Evolutionary conservation across 1,140 invertebrate genomes (phyloP).

Genomic region (Neuroterus valhalla): DNA sequence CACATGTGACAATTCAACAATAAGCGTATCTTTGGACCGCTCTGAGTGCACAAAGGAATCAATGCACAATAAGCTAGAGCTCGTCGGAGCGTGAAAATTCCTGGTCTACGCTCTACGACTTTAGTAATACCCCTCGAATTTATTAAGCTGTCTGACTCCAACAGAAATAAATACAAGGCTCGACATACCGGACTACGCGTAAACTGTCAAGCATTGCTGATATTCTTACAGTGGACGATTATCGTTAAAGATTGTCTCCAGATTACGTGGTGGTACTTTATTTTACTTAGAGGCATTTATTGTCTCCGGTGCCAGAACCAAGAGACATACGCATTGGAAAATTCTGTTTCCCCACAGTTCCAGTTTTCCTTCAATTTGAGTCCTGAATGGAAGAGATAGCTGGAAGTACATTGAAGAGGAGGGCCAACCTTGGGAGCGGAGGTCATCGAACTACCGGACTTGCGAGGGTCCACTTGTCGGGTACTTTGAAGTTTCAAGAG

Average conservation of each 20-base stretch:
- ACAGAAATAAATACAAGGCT: slow-evolving; percentile 5
- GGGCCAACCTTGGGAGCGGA: not conserved
- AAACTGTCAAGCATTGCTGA: slow-evolving; percentile 1
- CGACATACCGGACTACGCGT: slow-evolving; percentile 19
- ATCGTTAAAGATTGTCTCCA: slow-evolving; percentile 24
- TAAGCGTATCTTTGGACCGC: not conserved
- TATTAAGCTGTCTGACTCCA: slow-evolving; percentile 22
- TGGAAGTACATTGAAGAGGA: not conserved
- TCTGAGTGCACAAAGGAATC: not conserved
- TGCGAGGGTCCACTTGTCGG: slow-evolving; percentile 16
- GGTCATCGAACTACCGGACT: slow-evolving; percentile 26
- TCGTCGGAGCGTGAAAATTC: slow-evolving; percentile 29
- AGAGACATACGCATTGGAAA: not conserved
- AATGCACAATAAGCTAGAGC: slow-evolving; percentile 7
- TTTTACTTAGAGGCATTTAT: not conserved
- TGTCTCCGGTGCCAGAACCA: not conserved
- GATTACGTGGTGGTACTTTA: slow-evolving; percentile 10
- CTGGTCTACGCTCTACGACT: not conserved
- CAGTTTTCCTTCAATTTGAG: not conserved
- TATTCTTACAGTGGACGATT: slow-evolving; percentile 10
- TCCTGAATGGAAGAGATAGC: too few relatives aligned
- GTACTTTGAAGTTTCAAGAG: slow-evolving; percentile 7
- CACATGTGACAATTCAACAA: too few relatives aligned
- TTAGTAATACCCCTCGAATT: slow-evolving; percentile 2
- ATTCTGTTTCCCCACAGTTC: not conserved